Evolutionary conservation across 2,888 invertebrate genomes (phyloP).

Genomic region (Ophion obscuratus): DNA sequence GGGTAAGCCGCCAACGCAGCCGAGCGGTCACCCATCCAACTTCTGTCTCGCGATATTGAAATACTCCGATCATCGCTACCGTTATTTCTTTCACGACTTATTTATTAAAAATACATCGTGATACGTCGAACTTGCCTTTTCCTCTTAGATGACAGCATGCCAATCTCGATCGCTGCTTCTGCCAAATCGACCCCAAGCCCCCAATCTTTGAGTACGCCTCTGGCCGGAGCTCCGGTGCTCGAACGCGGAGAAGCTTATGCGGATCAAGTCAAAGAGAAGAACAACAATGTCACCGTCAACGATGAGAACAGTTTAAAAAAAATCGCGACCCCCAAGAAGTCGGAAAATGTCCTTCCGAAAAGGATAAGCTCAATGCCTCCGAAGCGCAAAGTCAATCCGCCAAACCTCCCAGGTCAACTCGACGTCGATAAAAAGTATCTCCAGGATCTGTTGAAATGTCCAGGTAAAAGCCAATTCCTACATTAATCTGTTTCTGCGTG

Average conservation of each 20-base stretch:
- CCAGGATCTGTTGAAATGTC: conserved; percentile 75
- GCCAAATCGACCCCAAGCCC: conserved; percentile 38
- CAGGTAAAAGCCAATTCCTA: conserved; percentile 71
- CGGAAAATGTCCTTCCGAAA: conserved; percentile 41
- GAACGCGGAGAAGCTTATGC: not conserved
- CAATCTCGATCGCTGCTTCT: conserved; percentile 57
- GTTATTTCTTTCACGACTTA: too few species aligned
- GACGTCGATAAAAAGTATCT: conserved; percentile 78
- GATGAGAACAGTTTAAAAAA: conserved; percentile 33
- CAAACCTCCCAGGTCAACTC: conserved; percentile 74
- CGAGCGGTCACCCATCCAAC: too few species aligned
- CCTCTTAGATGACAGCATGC: conserved; percentile 63
- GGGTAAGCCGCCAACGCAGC: too few species aligned
- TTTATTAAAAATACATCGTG: too few species aligned
- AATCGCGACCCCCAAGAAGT: conserved; percentile 13
- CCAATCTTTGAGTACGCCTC: conserved; percentile 12
- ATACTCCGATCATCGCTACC: too few species aligned
- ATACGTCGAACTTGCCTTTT: not conserved
- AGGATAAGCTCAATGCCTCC: conserved; percentile 41
- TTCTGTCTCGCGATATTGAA: too few species aligned
- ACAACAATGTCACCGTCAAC: conserved; percentile 40
- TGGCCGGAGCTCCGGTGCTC: not conserved
- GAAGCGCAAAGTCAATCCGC: conserved; percentile 66
- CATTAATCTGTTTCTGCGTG: not conserved
- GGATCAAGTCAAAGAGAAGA: conserved; percentile 41